Percentiles rank a stretch among this genome's conserved stretches.
phyloP scores from a whole-genome alignment of 2,888 invertebrate genomes.

The Dascillus cervinus region DNA sequence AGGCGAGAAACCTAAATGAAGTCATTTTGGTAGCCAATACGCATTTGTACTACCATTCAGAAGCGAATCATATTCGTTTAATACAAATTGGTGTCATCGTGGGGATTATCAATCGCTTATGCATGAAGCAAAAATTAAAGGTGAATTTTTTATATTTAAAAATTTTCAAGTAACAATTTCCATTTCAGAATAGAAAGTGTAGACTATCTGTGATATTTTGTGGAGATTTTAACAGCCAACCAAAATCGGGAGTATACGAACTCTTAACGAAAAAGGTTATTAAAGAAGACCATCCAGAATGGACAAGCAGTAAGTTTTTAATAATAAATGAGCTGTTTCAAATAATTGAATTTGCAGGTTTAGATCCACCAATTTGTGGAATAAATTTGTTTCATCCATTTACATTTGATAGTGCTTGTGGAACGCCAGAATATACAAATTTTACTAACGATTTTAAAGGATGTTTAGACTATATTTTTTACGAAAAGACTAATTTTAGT shows the following conservation, averaged over 20 bases:
- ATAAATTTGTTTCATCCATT: conserved; percentile 59
- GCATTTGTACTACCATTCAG: conserved; percentile 89
- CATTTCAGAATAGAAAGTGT: conserved; percentile 11
- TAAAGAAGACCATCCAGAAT: conserved; percentile 3
- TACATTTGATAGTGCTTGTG: conserved; percentile 70
- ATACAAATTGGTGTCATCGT: conserved; percentile 73
- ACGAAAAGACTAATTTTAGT: conserved; percentile 55
- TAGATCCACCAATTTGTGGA: conserved; percentile 55
- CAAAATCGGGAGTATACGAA: conserved; percentile 75
- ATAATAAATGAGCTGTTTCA: no score
- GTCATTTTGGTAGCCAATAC: conserved; percentile 70
- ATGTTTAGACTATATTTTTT: conserved; percentile 89
- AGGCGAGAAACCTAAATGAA: conserved; percentile 49
- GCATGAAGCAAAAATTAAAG: conserved; percentile 39
- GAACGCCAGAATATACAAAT: conserved; percentile 79
- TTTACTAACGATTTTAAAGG: conserved; percentile 76
- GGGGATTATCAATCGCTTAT: conserved; percentile 57
- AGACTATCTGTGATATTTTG: conserved; percentile 68
- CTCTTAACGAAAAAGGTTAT: conserved; percentile 59
- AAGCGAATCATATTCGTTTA: conserved; percentile 82
- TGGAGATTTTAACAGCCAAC: conserved; percentile 91
- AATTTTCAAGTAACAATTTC: no score
- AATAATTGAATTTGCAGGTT: no score
- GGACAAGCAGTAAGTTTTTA: neutral
- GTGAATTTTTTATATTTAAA: conserved; percentile 24